Evolutionary conservation across 2,113 vertebrate species (phyloP).

Genomic region (Lepidothrix coronata): DNA sequence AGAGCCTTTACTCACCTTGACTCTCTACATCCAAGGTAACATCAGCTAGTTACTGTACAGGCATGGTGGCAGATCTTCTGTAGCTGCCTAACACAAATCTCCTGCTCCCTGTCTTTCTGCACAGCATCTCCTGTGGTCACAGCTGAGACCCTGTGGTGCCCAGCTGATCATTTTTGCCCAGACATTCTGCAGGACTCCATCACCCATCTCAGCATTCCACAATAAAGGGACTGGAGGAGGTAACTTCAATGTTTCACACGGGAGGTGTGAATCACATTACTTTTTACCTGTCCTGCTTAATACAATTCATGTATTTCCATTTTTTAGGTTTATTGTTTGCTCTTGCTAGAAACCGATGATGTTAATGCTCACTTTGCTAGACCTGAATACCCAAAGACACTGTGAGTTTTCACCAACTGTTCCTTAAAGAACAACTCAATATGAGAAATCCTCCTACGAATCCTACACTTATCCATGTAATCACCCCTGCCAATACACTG

Average conservation of each 20-base stretch:
- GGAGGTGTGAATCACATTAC: accelerated
- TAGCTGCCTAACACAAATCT: not conserved
- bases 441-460: not conserved
- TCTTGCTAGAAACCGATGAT: not conserved
- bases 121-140: not conserved
- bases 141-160: accelerated
- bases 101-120: not conserved
- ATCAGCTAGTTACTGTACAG: not conserved
- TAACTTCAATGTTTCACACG: not conserved
- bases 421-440: not conserved
- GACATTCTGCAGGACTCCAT: not conserved
- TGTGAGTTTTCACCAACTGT: not conserved
- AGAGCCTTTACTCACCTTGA: not conserved
- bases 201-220: accelerated
- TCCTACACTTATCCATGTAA: not conserved
- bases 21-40: not conserved
- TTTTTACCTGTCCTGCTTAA: not conserved
- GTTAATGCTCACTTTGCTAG: not conserved
- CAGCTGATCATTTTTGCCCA: not conserved
- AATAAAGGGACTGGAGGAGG: not conserved
- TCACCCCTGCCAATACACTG: not conserved
- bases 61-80: not conserved
- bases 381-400: not conserved
- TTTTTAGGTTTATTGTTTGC: not conserved
- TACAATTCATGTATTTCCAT: not conserved